Percentiles rank a stretch among this genome's conserved stretches.
Evolutionary conservation across 2,888 invertebrate species (phyloP).

Genomic region (Spisula solida): DNA sequence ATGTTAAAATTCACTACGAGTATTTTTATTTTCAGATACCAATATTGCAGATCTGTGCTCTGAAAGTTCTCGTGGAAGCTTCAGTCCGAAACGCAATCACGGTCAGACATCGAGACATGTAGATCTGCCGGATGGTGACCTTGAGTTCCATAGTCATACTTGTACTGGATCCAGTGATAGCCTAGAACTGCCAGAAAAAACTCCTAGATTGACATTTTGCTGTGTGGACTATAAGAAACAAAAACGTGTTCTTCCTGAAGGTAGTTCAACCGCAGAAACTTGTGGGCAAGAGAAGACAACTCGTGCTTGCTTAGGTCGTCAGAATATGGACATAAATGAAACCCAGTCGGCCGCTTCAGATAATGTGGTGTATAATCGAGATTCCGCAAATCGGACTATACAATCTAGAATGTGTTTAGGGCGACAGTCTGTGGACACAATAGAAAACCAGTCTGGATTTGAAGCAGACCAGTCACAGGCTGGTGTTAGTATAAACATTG

Average conservation of each 20-base stretch:
- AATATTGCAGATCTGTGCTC: slow-evolving; percentile 7
- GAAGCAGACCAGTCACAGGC: slow-evolving; percentile 21
- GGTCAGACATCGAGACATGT: slow-evolving; percentile 56
- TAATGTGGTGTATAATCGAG: background rate
- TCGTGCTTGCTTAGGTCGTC: slow-evolving; percentile 11
- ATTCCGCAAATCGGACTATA: background rate
- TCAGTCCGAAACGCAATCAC: slow-evolving; percentile 51
- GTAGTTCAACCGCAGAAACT: background rate
- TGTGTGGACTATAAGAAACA: slow-evolving; percentile 71
- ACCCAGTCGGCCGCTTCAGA: background rate
- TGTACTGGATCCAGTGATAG: slow-evolving; percentile 20
- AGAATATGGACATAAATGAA: slow-evolving; percentile 22
- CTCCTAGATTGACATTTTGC: slow-evolving; percentile 59
- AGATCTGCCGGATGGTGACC: slow-evolving; percentile 46
- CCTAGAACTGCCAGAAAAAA: slow-evolving; percentile 44
- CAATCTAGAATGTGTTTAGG: slow-evolving; percentile 55
- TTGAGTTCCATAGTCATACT: background rate
- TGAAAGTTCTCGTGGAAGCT: background rate
- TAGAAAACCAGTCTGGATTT: slow-evolving; percentile 43
- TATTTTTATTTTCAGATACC: background rate
- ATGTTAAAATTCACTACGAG: background rate
- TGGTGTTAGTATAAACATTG: slow-evolving; percentile 14
- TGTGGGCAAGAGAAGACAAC: background rate
- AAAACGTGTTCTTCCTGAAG: slow-evolving; percentile 36
- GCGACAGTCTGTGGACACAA: slow-evolving; percentile 46